Base-by-base conservation (phyloP, 2,797 vertebrate genomes). In the Esox masquinongy region DNA sequence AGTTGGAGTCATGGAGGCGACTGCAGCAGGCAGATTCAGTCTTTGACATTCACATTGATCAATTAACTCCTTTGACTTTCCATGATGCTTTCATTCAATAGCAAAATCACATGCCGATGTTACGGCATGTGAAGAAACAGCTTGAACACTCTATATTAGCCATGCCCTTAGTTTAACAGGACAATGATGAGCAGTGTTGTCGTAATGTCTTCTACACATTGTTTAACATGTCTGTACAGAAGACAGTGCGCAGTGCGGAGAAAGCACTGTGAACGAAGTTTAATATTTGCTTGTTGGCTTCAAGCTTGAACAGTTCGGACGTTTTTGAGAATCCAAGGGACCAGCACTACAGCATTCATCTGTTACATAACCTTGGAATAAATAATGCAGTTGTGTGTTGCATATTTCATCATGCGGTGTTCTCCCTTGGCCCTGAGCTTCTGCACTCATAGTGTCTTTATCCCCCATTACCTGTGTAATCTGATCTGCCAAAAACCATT, bases 251-350 rank as follows among this genome's bases (percentile, higher is more conserved):
- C 24, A 51, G 36, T 39, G 47, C 26, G 15, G 2, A 70, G 47
- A 70, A 22, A 51, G 16, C 47, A 51, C 47, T 29, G 69, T 51
- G 47, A 22, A 49, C 22, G 6, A 19, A 70, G 69, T 70, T 70
- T 31, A 51, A 59, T 77, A 31, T 72, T 16, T 86, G 82, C 83
- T 80, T 74, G 78, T 53, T 72, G 68, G 78, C 83, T 88, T 79
- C 86, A 84, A 90, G 81, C 74, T 82, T 86, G 83, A 88, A 83
- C 86, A 81, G 79, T 84, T 87, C 82, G 84, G 90, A 88, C 86
- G 85, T 84, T 86, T 74, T 66, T 68, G 51, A 81, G 63, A 83
- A 86, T 79, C 82, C 75, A 16, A 3, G 85, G 80, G 86, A 86
- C n/a, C 72, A 80, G 80, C 83, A 73, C 74, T 61, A n/a, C 77